Percentiles rank a stretch among this genome's conserved stretches.
Evolutionary conservation across 2,797 vertebrate genomes (phyloP).

Genomic region (Amazona finschi): DNA sequence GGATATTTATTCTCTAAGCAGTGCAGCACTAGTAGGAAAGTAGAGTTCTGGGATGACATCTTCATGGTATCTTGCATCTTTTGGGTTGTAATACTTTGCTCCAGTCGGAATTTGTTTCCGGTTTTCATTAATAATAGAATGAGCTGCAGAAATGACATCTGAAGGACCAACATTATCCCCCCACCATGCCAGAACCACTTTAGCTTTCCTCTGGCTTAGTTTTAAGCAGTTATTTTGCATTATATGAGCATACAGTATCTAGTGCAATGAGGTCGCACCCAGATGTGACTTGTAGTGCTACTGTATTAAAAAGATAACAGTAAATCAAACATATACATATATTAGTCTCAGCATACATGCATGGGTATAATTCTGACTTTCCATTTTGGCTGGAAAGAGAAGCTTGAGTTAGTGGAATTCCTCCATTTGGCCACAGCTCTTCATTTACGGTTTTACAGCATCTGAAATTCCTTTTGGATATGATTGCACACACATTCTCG

Average conservation of each 20-base stretch:
- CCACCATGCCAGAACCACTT: background rate
- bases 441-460: background rate
- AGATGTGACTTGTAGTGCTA: background rate
- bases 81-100: background rate
- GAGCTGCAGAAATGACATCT: background rate
- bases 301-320: background rate
- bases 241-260: background rate
- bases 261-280: background rate
- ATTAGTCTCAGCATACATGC: background rate
- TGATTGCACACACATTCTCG: background rate
- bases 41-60: background rate
- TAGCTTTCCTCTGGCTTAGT: background rate
- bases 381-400: background rate
- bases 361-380: background rate
- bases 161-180: background rate
- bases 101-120: background rate
- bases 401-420: background rate
- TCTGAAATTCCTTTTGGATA: conserved; percentile 2
- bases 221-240: background rate
- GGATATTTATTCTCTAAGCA: background rate
- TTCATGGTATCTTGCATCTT: background rate
- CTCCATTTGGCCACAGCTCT: background rate
- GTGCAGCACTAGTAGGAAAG: background rate
- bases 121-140: background rate
- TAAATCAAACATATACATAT: background rate